These are phyloP conservation scores for Cyanoderma ruficeps DNA, from an alignment of 2,113 vertebrate species.

Conservation along the genomic window DNA sequence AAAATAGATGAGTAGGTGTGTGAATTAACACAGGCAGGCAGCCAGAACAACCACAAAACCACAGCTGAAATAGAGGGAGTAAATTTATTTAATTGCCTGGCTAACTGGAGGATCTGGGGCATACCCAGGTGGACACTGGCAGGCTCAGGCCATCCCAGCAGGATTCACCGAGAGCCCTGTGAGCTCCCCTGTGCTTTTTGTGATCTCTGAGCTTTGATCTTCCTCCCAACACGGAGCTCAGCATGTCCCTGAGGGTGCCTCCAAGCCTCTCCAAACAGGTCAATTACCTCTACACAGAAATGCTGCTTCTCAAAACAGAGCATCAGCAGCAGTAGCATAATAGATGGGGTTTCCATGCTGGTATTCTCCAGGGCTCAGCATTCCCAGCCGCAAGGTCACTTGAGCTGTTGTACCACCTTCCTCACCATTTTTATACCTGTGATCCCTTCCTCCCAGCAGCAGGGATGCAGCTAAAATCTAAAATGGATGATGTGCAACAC, in stretches of 20 bases:
- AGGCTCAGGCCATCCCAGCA: too few relatives aligned
- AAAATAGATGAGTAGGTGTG: background rate
- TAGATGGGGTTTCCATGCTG: background rate
- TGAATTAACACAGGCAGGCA: background rate
- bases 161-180: background rate
- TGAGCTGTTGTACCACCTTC: background rate
- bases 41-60: background rate
- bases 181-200: background rate
- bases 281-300: background rate
- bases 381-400: background rate
- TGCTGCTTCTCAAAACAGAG: background rate
- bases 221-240: background rate
- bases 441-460: background rate
- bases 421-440: background rate
- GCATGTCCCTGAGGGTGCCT: background rate
- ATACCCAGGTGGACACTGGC: background rate
- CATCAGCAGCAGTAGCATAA: background rate
- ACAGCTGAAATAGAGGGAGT: background rate
- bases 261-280: background rate
- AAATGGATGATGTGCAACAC: background rate
- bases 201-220: background rate
- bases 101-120: too few relatives aligned
- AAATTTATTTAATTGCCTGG: background rate
- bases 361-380: background rate
- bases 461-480: background rate